Percentiles rank a stretch among this genome's conserved stretches.
phyloP scores from a whole-genome alignment of 2,797 vertebrate genomes.

The Gadopsis marmoratus region DNA sequence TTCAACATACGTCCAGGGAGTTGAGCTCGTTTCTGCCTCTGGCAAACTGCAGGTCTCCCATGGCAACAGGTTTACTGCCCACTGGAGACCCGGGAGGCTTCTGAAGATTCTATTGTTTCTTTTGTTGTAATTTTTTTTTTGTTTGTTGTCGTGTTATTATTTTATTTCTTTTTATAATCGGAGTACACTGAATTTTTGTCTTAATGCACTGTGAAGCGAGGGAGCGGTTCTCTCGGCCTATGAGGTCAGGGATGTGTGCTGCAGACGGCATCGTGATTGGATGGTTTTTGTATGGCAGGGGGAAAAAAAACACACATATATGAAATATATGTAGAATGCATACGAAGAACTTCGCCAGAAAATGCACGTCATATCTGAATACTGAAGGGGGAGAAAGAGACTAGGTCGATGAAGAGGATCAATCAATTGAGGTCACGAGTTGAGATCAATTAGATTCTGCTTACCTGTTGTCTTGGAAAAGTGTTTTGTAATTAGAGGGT shows the following conservation, averaged over 20 bases:
- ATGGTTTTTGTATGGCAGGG: conserved; percentile 76
- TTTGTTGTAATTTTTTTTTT: conserved; percentile 61
- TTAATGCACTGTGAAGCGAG: conserved; percentile 90
- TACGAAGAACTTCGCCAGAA: conserved; percentile 72
- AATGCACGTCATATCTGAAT: conserved; percentile 70
- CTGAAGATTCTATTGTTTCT: conserved; percentile 77
- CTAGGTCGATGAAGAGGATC: conserved; percentile 73
- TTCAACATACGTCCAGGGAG: conserved; percentile 50
- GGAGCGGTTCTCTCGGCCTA: conserved; percentile 73
- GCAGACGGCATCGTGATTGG: conserved; percentile 65
- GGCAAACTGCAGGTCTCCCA: conserved; percentile 61
- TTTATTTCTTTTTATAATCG: conserved; percentile 75
- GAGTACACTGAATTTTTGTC: conserved; percentile 89
- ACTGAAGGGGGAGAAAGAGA: conserved; percentile 61
- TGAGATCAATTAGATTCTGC: conserved; percentile 58
- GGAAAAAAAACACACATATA: conserved; percentile 66
- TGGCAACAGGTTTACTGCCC: conserved; percentile 69
- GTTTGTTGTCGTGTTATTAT: conserved; percentile 59
- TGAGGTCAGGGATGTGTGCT: conserved; percentile 79
- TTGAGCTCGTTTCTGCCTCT: conserved; percentile 62
- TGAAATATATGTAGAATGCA: conserved; percentile 77
- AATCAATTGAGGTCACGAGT: conserved; percentile 61
- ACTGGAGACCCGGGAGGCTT: conserved; percentile 77
- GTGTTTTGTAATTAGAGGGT: conserved; percentile 51
- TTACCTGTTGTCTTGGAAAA: conserved; percentile 52